phyloP scores from a whole-genome alignment of 1,140 invertebrate species.

The Heterodera carotae region DNA sequence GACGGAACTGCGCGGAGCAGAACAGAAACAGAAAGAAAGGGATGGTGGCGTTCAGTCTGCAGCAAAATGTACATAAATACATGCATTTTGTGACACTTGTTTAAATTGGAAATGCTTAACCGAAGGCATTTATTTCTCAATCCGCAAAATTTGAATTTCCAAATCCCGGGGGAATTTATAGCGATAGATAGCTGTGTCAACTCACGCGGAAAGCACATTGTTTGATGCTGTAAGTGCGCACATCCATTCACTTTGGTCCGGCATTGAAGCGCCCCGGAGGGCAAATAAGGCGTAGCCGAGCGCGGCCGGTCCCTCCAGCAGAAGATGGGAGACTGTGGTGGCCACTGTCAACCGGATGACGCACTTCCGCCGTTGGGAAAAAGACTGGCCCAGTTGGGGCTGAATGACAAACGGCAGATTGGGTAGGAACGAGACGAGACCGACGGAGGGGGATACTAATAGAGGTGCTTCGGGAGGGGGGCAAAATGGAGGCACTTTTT shows the following conservation, averaged over 20 bases:
- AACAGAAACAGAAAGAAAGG: constrained; percentile 62
- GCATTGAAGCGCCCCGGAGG: constrained; percentile 51
- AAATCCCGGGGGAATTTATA: too few relatives aligned
- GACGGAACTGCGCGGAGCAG: constrained; percentile 61
- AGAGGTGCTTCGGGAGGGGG: too few relatives aligned
- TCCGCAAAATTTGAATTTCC: too few relatives aligned
- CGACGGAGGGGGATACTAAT: too few relatives aligned
- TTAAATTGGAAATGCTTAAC: too few relatives aligned
- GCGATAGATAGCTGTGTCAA: not conserved
- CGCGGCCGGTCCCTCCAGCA: constrained; percentile 60
- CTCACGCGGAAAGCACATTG: constrained; percentile 56
- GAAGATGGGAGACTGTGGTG: constrained; percentile 60
- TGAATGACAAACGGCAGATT: constrained; percentile 36
- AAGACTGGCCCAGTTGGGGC: constrained; percentile 57
- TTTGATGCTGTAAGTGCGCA: constrained; percentile 61
- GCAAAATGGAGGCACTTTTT: too few relatives aligned
- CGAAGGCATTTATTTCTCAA: too few relatives aligned
- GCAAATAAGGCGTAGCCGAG: constrained; percentile 57
- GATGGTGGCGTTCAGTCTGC: constrained; percentile 59
- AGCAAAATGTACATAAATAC: not conserved
- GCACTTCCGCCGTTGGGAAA: constrained; percentile 61
- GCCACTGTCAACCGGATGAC: constrained; percentile 63
- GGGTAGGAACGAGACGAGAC: not conserved
- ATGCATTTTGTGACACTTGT: not conserved
- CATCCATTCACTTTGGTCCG: constrained; percentile 41